Evolutionary conservation across 2,888 invertebrate species (phyloP), one percentile per base, ranked within the genome.

Genomic region (Cantharis nigra): DNA sequence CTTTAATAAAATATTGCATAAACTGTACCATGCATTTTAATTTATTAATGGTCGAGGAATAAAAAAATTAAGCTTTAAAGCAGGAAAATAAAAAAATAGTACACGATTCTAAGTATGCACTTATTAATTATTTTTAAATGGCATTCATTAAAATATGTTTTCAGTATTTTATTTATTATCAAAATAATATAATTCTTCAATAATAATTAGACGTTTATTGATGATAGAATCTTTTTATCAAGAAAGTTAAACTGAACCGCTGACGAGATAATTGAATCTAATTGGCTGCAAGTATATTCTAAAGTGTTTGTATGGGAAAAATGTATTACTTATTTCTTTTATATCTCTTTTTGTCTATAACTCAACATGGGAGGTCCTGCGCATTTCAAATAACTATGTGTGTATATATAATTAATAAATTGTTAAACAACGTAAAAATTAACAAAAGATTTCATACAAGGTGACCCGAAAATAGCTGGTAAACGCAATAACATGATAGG

Each of bases 221-320:
- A 67, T 14, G 65, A 67, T 67, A 67, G 26, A 18, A 67, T 67
- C 65, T 67, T 67, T 67, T 67, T 67, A 67, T 67, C 30, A n/a
- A 26, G 20, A 49, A 71, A 65, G 33, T 26, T 62, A 63, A 72
- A 75, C 69, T 70, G 26, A 72, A 71, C 70, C 74, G 70, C 76
- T 73, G 74, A 80, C 78, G 72, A 80, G 71, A 64, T 77, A 73
- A 74, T 74, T 70, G 69, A 76, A 69, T 62, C 63, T 76, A 76
- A 76, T 76, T 72, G 76, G 73, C 65, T 77, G 49, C 74, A 77
- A 77, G 74, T 77, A 77, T 77, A 73, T 74, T 65, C 77, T 71
- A 77, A 74, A 74, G 65, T 77, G 77, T 67, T 49, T 13, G 11
- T 14, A 74, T 26, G 49, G 67, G 23, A 77, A 77, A 77, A 77